Conservation (phyloP, 92 coral and sea anemone species). For the Chrysogorgia sp. region DNA sequence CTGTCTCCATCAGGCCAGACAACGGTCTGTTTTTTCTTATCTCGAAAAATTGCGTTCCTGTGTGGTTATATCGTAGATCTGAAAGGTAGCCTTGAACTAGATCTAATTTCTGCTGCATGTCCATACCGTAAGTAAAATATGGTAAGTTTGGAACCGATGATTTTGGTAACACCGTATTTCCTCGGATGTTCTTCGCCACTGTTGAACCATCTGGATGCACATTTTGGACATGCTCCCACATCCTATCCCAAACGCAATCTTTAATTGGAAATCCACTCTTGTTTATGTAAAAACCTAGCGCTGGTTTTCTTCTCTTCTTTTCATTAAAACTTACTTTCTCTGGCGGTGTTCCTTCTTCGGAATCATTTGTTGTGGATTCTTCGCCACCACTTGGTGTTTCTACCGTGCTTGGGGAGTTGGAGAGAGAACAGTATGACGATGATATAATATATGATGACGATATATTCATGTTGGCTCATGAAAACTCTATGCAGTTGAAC, state of each 20-base stretch:
- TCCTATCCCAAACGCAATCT: conserved; percentile 85
- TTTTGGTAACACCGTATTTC: conserved; percentile 63
- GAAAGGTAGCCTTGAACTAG: conserved; percentile 76
- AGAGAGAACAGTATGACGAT: not conserved
- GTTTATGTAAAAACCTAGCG: conserved; percentile 69
- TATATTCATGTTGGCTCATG: conserved; percentile 1
- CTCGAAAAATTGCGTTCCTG: conserved; percentile 98
- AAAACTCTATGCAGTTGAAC: not conserved
- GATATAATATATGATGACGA: not conserved
- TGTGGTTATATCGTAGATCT: conserved; percentile 92
- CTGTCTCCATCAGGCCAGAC: conserved; percentile 95
- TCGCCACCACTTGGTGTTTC: conserved; percentile 8
- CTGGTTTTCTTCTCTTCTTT: conserved; percentile 7
- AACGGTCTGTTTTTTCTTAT: conserved; percentile 90
- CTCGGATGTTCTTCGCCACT: conserved; percentile 63
- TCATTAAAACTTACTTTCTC: conserved; percentile 10
- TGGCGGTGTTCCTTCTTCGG: conserved; percentile 8
- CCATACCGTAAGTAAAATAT: conserved; percentile 72
- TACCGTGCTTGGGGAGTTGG: not conserved
- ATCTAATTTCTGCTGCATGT: conserved; percentile 69
- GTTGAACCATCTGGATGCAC: conserved; percentile 83
- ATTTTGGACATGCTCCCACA: conserved; percentile 93
- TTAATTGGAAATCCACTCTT: conserved; percentile 87
- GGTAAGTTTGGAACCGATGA: conserved; percentile 55
- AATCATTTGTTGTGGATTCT: conserved; percentile 21